phyloP scores from a whole-genome alignment of 2,113 vertebrate species.

The Amphiprion ocellaris region DNA sequence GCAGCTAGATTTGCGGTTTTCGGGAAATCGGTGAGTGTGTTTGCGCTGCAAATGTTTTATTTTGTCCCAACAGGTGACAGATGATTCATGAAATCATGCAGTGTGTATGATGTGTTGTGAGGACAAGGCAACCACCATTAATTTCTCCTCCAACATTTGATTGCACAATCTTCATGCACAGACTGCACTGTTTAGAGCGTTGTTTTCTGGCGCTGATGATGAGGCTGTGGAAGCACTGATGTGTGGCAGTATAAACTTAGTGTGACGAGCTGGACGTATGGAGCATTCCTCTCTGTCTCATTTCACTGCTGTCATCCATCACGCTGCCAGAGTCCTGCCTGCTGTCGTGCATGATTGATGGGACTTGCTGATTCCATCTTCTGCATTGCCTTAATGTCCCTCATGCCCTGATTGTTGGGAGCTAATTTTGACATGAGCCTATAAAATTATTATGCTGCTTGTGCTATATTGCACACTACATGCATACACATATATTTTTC shows the following conservation, averaged over 20 bases:
- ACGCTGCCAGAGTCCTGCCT: slow-evolving; percentile 68
- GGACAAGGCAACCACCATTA: slow-evolving; percentile 8
- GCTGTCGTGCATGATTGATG: slow-evolving; percentile 73
- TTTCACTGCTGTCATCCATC: slow-evolving; percentile 77
- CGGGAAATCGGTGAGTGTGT: neutral
- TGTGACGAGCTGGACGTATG: slow-evolving; percentile 61
- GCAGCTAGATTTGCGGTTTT: neutral
- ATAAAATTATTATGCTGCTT: slow-evolving; percentile 50
- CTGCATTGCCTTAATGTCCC: slow-evolving; percentile 55
- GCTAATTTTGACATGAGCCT: slow-evolving; percentile 62
- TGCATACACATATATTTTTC: slow-evolving; percentile 4
- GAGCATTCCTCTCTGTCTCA: slow-evolving; percentile 73
- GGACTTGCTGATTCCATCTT: slow-evolving; percentile 65
- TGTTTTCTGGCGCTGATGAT: slow-evolving; percentile 34
- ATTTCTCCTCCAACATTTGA: slow-evolving; percentile 24
- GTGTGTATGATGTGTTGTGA: neutral
- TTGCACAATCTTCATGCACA: neutral
- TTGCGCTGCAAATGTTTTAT: neutral
- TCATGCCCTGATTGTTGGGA: slow-evolving; percentile 51
- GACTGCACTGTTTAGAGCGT: neutral
- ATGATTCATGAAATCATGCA: slow-evolving; percentile 31
- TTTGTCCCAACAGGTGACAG: slow-evolving; percentile 13
- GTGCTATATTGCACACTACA: slow-evolving; percentile 13
- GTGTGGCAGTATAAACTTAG: slow-evolving; percentile 60
- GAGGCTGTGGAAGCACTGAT: slow-evolving; percentile 50